Evolutionary conservation across 2,113 vertebrate species (phyloP), one percentile per base, ranked within the genome.

Genomic region (Carlito syrichta): DNA sequence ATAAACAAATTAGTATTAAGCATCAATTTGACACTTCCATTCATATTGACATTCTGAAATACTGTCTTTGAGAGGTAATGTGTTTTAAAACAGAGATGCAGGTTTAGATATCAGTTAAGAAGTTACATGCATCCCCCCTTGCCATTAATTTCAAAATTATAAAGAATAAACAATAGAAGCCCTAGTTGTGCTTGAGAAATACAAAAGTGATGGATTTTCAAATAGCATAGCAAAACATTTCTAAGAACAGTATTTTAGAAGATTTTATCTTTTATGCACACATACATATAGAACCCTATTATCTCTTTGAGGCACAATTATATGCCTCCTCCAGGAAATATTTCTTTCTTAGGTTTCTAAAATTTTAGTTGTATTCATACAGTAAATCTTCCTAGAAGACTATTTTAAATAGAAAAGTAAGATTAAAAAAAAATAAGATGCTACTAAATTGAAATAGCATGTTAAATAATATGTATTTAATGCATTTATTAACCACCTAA

Each of bases 1-100:
- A 81, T 95, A 93, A 97, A 91, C 89, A 97, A 97, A 97, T 96
- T 96, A 93, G 32, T 84, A 94, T 96, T 97, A 94, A 97, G 71
- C 56, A 95, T 95, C 69, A 90, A 22, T 94, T 86, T 95, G 78
- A 95, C 91, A 86, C 73, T 71, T 94, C 60, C 68, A 95, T 95
- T 96, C 83, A 86, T 88, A 62, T 25, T 96, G 93, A 93, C 91
- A 95, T 94, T 95, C 54, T 78, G 89, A 96, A 96, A 96, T 91
- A 83, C 68, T 97, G 50, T 86, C 73, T 93, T 86, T 95, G 48
- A 95, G 89, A 32, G 56, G 35, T 82, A 89, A 54, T 50, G 25
- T 45, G 40, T 63, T 96, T 94, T 85, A 93, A 94, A 93, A 10
- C 23, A 90, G 48, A 96, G 25, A 91, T 85, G 12, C 20, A 50